Evolutionary conservation across 2,888 invertebrate genomes (phyloP), one percentile per base, ranked within the genome.

Genomic region (Oscheius sp.): DNA sequence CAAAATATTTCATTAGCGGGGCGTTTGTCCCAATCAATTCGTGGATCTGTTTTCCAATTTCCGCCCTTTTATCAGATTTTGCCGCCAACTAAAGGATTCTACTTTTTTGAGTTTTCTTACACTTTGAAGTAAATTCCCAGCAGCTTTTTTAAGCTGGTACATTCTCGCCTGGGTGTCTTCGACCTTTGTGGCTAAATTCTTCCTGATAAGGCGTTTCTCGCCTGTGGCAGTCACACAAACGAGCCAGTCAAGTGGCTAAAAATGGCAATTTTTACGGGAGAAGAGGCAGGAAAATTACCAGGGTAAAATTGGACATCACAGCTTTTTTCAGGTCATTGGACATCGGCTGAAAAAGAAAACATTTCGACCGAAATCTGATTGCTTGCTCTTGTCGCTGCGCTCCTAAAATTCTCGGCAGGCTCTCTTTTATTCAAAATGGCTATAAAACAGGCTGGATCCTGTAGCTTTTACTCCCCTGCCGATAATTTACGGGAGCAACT

Each of bases 241-340:
- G 2, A 59, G 59, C 59, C 59, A 59, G 2, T 59, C 59, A 6
- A n/a, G 27, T 9, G 59, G 59, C 41, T 55, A 25, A 55, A 55
- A 49, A 49, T 13, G 6, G 18, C 13, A n/a, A 3, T 55, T 7
- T 21, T 23, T 7, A 55, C 2, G 23, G 23, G 5, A 18, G 13
- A 6, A 55, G 55, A 21, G 18, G 23, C 7, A 13, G 7, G 21
- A 21, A 45, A 18, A 9, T 55, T 21, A 55, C 55, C 23, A 59
- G 21, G n/a, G 16, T 35, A n/a, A 29, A 29, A 16, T 16, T 35
- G 12, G 16, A n/a, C 59, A 59, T 59, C n/a, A 41, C 41, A n/a
- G 59, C 59, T n/a, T 18, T n/a, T n/a, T 59, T 59, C 59, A 59
- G 5, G 2, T 13, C 29, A 29, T 27, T 21, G 6, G 59, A 59